phyloP scores from a whole-genome alignment of 2,888 invertebrate genomes.

The Eristalinus aeneus region DNA sequence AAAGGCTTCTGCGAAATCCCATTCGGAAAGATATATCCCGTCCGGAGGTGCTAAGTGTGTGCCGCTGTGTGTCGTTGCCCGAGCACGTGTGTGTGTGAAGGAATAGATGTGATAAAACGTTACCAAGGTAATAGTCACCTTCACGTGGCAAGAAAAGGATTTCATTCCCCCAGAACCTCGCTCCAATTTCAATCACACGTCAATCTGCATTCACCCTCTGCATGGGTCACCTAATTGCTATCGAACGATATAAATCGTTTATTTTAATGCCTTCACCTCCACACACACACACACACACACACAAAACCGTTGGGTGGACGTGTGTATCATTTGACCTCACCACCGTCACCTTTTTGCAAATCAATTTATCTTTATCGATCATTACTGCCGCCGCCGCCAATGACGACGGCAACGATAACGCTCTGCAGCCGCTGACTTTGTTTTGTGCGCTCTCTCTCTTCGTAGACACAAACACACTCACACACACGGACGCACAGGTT shows the following conservation, averaged over 20 bases:
- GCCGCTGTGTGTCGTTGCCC: not conserved
- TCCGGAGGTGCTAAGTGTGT: not conserved
- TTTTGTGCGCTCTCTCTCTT: not conserved
- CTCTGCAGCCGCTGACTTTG: not conserved
- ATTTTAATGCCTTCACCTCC: conserved; percentile 59
- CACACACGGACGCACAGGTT: not conserved
- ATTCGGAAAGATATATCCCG: conserved; percentile 18
- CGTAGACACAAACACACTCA: not conserved
- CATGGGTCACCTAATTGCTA: conserved; percentile 54
- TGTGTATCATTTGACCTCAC: not conserved
- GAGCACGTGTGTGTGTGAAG: not conserved
- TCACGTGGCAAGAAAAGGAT: not conserved
- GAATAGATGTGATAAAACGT: not conserved
- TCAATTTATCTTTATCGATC: conserved; percentile 70
- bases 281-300: conserved; percentile 12
- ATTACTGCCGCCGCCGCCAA: conserved; percentile 44
- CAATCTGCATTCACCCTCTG: not conserved
- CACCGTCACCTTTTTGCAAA: conserved; percentile 23
- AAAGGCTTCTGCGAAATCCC: not conserved
- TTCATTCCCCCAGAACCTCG: not conserved
- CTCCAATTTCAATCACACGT: not conserved
- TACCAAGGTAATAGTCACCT: not conserved
- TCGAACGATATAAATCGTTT: conserved; percentile 69
- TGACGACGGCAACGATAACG: no score
- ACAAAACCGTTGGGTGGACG: not conserved